Evolutionary conservation across 2,113 vertebrate species (phyloP), one percentile per base, ranked within the genome.

Genomic region (Pluvianellus socialis): DNA sequence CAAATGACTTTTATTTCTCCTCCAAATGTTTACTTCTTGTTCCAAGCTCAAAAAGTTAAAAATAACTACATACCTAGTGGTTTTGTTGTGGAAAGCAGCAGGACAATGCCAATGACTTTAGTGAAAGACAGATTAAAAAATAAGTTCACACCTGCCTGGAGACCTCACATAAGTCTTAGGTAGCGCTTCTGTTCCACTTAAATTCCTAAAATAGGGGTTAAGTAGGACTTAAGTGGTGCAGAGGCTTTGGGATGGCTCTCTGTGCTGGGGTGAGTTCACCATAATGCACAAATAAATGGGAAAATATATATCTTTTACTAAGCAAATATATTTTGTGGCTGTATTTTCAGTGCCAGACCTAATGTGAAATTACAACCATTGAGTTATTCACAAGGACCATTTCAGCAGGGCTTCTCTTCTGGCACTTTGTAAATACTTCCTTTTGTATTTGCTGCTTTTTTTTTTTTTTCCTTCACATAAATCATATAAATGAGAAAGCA

Each of bases 251-350:
- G 59, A 53, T 68, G 59, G 72, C 55, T 76, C 72, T 90, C 19
- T 86, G 32, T 77, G 70, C 47, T 93, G 32, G 40, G 23, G 0
- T 16, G 32, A 83, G 52, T 56, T 88, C 77, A 79, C 74, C 44
- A 23, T 72, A 91, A 81, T 26, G 52, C 73, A 91, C 47, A 92
- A 90, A 79, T 71, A 71, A 94, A 68, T 88, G 52, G 38, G 61
- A 86, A 93, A 92, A 94, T 40, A 59, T 2, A 1, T 23, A 71
- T 77, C 23, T 90, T 96, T 84, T 59, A 74, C 44, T 38, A 79
- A 89, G 83, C 22, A 87, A 92, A 75, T 74, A 28, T 13, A 84
- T 84, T 81, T 86, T 92, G 88, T 81, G 68, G 75, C 3, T 28
- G 2, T 85, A 61, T 81, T 91, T 91, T 72, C 84, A 88, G 73